Percentiles rank a stretch among this genome's conserved stretches.
Conservation (phyloP, 2,797 vertebrate genomes). For the Neosilurus hyrtlii region DNA sequence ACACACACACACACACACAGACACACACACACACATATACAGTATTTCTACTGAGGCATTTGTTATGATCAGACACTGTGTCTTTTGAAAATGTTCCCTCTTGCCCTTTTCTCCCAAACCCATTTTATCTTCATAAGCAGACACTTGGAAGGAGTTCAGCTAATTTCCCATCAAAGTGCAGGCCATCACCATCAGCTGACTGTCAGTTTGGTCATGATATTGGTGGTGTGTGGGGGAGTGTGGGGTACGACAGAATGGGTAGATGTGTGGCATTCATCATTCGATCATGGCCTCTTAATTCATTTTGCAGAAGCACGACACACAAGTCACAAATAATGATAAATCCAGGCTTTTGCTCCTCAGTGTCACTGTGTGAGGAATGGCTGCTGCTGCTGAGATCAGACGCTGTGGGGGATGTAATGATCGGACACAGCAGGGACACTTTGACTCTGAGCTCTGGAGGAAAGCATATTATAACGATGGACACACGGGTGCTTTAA, state of each 20-base stretch:
- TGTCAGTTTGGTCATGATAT: slow-evolving; percentile 15
- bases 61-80: slow-evolving; percentile 30
- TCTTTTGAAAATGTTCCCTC: slow-evolving; percentile 38
- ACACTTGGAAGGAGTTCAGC: slow-evolving; percentile 62
- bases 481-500: slow-evolving; percentile 20
- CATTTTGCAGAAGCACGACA: slow-evolving; percentile 63
- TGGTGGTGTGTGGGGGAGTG: neutral
- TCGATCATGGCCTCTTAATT: slow-evolving; percentile 68
- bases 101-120: slow-evolving; percentile 56
- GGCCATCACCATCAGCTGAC: slow-evolving; percentile 25
- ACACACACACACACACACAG: neutral
- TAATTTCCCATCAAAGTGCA: slow-evolving; percentile 27
- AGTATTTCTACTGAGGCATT: slow-evolving; percentile 25
- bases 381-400: slow-evolving; percentile 16
- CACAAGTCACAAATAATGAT: slow-evolving; percentile 68
- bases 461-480: slow-evolving; percentile 11
- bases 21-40: neutral
- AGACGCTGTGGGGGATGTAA: slow-evolving; percentile 8
- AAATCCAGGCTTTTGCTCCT: slow-evolving; percentile 56
- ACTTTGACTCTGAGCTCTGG: slow-evolving; percentile 11
- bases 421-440: slow-evolving; percentile 11
- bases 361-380: neutral
- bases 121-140: slow-evolving; percentile 69
- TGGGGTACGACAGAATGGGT: neutral
- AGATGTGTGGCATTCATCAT: slow-evolving; percentile 34